A percentile compares a stretch with the other conserved stretches of the same genome.
These are phyloP conservation scores for Micronycteris hirsuta DNA, from an alignment of 2,113 vertebrate genomes.

Conservation along the genomic window DNA sequence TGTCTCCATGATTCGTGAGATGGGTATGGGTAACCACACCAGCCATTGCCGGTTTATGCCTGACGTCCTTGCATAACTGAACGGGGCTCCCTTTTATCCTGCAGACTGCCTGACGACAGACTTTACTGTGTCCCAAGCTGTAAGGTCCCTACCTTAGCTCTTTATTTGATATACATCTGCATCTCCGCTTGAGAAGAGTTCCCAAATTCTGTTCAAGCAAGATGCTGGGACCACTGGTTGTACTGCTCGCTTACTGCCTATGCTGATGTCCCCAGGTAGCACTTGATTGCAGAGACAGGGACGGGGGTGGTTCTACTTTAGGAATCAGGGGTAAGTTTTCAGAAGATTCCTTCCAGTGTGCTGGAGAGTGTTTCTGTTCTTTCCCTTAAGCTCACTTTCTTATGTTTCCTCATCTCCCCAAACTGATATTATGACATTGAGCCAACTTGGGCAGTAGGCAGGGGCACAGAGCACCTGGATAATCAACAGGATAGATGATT, in stretches of 20 bases:
- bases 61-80: not conserved
- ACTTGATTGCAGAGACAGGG: not conserved
- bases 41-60: not conserved
- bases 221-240: not conserved
- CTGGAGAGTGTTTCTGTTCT: not conserved
- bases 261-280: not conserved
- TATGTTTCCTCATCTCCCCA: not conserved
- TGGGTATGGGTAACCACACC: not conserved
- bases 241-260: not conserved
- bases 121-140: not conserved
- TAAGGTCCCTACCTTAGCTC: not conserved
- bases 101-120: not conserved
- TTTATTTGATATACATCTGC: not conserved
- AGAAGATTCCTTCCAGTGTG: not conserved
- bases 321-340: not conserved
- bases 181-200: not conserved
- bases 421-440: not conserved
- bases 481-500: not conserved
- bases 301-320: not conserved
- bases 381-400: not conserved
- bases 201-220: not conserved
- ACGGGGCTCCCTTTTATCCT: not conserved
- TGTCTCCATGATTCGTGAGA: not conserved
- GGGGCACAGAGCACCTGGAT: not conserved
- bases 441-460: not conserved